Percentiles rank a stretch among this genome's conserved stretches.
Conservation (phyloP, 2,888 invertebrate genomes). For the Spisula solida region DNA sequence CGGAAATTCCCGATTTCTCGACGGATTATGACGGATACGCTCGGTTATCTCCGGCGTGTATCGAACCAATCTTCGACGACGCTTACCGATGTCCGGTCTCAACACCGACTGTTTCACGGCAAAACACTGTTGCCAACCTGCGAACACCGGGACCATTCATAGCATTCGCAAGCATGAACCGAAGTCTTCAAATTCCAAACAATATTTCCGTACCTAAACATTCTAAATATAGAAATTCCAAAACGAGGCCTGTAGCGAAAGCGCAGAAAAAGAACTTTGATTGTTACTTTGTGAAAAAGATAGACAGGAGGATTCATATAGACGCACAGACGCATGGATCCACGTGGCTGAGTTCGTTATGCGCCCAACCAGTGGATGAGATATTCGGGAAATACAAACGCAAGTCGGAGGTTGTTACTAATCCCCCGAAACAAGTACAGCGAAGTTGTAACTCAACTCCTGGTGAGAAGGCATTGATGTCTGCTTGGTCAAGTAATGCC, state of each 20-base stretch:
- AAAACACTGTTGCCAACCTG: slow-evolving; percentile 33
- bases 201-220: slow-evolving; percentile 47
- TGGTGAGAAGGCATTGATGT: slow-evolving; percentile 73
- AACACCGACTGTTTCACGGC: slow-evolving; percentile 69
- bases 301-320: slow-evolving; percentile 60
- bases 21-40: slow-evolving; percentile 27
- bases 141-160: slow-evolving; percentile 48
- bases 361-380: slow-evolving; percentile 77
- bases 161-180: slow-evolving; percentile 60
- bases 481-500: slow-evolving; percentile 73
- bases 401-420: slow-evolving; percentile 60
- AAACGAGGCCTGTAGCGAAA: slow-evolving; percentile 54
- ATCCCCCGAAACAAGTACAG: slow-evolving; percentile 34
- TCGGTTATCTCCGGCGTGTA: slow-evolving; percentile 29
- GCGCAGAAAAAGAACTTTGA: slow-evolving; percentile 74
- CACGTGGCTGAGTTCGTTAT: slow-evolving; percentile 72
- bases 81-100: slow-evolving; percentile 75
- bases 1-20: not conserved
- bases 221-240: slow-evolving; percentile 39
- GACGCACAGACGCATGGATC: slow-evolving; percentile 63
- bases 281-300: slow-evolving; percentile 73
- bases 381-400: slow-evolving; percentile 76
- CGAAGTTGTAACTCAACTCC: slow-evolving; percentile 70
- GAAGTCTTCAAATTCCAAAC: slow-evolving; percentile 58
- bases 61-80: slow-evolving; percentile 43